Conservation (phyloP, 2,113 vertebrate species). For the Leuciscus idus region DNA sequence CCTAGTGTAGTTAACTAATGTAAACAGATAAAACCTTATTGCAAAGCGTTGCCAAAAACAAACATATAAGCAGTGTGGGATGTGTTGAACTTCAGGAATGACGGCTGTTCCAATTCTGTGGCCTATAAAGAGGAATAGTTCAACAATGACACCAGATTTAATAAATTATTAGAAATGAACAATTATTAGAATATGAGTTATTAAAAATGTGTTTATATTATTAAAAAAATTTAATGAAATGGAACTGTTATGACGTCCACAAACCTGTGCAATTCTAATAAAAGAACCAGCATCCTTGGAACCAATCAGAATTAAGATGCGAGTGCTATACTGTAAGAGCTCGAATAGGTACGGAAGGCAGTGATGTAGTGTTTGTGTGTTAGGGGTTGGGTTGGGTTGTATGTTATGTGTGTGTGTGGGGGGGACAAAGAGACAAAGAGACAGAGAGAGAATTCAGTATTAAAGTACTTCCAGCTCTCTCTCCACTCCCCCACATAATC, state of each 20-base stretch:
- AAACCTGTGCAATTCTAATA: too few species aligned
- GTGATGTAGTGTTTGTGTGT: slow-evolving; percentile 1
- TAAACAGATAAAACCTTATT: too few species aligned
- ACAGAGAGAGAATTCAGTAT: slow-evolving; percentile 44
- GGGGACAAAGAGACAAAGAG: not conserved
- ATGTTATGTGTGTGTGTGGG: not conserved
- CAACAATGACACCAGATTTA: not conserved
- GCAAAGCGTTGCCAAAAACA: not conserved
- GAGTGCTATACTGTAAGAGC: not conserved
- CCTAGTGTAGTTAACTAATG: too few species aligned
- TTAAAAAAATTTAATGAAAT: not conserved
- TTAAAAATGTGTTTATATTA: not conserved
- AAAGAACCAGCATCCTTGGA: not conserved
- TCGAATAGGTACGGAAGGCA: not conserved
- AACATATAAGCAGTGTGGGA: not conserved
- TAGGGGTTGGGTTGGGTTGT: not conserved
- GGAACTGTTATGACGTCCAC: not conserved
- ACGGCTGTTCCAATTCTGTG: not conserved
- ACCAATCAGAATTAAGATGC: not conserved
- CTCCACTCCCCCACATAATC: slow-evolving; percentile 56
- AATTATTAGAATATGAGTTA: not conserved
- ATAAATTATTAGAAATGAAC: not conserved
- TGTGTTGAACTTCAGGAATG: not conserved
- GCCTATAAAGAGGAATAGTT: not conserved
- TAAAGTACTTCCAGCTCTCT: slow-evolving; percentile 58